Evolutionary conservation across 2,797 vertebrate genomes (phyloP), one percentile per base, ranked within the genome.

Genomic region (Acipenser oxyrinchus): DNA sequence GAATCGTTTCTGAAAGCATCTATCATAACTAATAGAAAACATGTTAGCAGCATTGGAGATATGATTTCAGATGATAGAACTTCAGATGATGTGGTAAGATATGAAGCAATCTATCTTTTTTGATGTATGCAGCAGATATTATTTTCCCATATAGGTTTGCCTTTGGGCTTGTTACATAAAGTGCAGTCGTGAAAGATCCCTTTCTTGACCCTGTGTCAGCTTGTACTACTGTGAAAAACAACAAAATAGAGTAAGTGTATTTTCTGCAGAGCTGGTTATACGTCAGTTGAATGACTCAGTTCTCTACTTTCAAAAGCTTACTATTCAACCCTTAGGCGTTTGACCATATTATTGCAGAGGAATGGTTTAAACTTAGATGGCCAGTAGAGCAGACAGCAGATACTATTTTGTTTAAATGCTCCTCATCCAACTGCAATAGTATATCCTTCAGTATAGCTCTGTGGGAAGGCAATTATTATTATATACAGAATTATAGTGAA

Each of bases 201-300:
- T 51, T 63, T 2, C 3, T 12, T 65, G 57, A 64, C 57, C 11
- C 53, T 18, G 11, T 23, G 8, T 52, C 37, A 53, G 8, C 23
- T 52, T 8, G 55, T n/a, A 8, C 55, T 58, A 12, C 55, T 53
- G 7, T 57, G 15, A 60, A 61, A 65, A 49, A 63, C 55, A 58
- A 12, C 55, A 58, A 58, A 65, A 49, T 48, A 58, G 49, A 49
- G 61, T 65, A 58, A 51, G 65, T 65, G 57, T 52, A 53, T 65
- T 64, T 60, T 48, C 63, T 69, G 63, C 64, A 63, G 60, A 10
- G 68, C 51, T 48, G 62, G 68, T 57, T 60, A 49, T 65, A 8
- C 64, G 57, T 59, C 57, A 53, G 49, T 48, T 65, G 55, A 65
- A 57, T 53, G 10, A 51, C 51, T 55, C 55, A 18, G 53, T 53